Evolutionary conservation across 2,797 vertebrate genomes (phyloP).

Genomic region (Lithobates sylvaticus): DNA sequence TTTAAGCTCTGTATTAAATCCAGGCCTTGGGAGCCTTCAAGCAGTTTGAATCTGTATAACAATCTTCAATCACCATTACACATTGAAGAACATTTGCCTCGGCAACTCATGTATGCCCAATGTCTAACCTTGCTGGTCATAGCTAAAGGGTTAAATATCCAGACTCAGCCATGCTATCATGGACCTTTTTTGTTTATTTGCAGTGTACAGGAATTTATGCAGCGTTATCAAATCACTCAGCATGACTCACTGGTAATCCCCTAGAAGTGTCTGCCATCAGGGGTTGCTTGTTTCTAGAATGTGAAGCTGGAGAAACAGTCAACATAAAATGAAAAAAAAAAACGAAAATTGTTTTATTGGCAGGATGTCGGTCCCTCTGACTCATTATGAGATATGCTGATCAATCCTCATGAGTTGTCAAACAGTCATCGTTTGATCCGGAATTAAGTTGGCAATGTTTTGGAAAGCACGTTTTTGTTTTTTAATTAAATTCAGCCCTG

Average conservation of each 20-base stretch:
- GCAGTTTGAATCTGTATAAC: neutral
- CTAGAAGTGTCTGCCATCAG: constrained; percentile 54
- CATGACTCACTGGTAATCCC: constrained; percentile 58
- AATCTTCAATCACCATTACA: neutral
- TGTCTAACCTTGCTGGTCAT: neutral
- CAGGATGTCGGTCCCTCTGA: constrained; percentile 21
- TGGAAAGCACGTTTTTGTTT: constrained; percentile 4
- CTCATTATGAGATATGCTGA: constrained; percentile 1
- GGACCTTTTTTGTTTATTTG: constrained; percentile 43
- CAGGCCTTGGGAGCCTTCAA: neutral
- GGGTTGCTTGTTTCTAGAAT: constrained; percentile 54
- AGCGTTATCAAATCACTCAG: constrained; percentile 54
- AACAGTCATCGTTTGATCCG: constrained; percentile 8
- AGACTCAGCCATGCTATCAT: constrained; percentile 32
- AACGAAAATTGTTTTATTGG: constrained; percentile 45
- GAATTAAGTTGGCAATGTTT: neutral
- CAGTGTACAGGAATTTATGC: constrained; percentile 53
- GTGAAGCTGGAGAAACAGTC: constrained; percentile 41
- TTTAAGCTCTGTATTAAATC: neutral
- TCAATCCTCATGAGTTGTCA: constrained; percentile 13
- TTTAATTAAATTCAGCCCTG: neutral
- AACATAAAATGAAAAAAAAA: constrained; percentile 39
- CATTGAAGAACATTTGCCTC: neutral
- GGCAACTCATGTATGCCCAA: neutral
- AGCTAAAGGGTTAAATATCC: constrained; percentile 9